phyloP scores from a whole-genome alignment of 2,888 invertebrate genomes.

The Nomada ferruginata region DNA sequence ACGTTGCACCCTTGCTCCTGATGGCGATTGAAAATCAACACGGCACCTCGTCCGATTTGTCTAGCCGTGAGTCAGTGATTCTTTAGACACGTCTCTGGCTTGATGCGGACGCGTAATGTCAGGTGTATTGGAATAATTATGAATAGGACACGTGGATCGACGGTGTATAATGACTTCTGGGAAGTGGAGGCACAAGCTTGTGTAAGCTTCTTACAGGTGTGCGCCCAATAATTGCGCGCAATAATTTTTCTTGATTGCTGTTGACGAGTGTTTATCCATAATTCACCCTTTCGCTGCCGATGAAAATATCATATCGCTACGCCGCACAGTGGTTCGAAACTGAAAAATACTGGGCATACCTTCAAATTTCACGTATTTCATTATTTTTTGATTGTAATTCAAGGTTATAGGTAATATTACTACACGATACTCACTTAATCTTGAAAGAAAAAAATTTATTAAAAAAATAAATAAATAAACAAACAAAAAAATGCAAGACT shows the following conservation, averaged over 20 bases:
- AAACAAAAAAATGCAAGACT: too few relatives aligned
- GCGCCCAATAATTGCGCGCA: neutral
- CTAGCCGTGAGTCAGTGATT: slow-evolving; percentile 59
- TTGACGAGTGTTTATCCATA: too few relatives aligned
- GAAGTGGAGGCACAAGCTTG: neutral
- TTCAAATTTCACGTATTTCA: too few relatives aligned
- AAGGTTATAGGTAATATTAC: too few relatives aligned
- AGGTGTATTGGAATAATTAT: slow-evolving; percentile 60
- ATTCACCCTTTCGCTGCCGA: too few relatives aligned
- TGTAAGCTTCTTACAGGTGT: neutral
- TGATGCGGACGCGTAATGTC: slow-evolving; percentile 28
- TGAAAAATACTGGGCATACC: too few relatives aligned
- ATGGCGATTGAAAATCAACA: slow-evolving; percentile 46
- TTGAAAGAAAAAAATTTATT: too few relatives aligned
- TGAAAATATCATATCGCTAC: neutral
- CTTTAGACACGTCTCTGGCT: slow-evolving; percentile 27
- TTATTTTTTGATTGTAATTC: too few relatives aligned
- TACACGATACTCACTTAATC: too few relatives aligned
- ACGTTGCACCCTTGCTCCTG: slow-evolving; percentile 29
- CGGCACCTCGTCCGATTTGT: slow-evolving; percentile 51
- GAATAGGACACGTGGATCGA: slow-evolving; percentile 45
- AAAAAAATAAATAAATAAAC: too few relatives aligned
- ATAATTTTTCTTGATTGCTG: too few relatives aligned
- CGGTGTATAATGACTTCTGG: slow-evolving; percentile 6
- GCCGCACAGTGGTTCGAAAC: too few relatives aligned